Percentiles rank a stretch among this genome's conserved stretches.
Conservation (phyloP, 2,797 vertebrate species). For the Danio choprae region DNA sequence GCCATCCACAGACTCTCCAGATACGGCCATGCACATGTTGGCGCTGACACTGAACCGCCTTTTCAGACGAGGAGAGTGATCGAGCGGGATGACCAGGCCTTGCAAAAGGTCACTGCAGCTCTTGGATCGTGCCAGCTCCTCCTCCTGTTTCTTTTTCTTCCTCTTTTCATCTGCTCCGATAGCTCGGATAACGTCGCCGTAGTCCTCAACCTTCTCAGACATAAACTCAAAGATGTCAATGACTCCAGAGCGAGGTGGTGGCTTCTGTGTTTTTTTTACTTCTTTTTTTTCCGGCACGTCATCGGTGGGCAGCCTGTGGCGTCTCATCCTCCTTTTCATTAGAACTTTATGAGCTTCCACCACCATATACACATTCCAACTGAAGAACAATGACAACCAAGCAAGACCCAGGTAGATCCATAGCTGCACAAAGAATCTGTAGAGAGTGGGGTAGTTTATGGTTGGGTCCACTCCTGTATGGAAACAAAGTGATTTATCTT, state of each 20-base stretch:
- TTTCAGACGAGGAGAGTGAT: slow-evolving; percentile 73
- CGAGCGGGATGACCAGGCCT: slow-evolving; percentile 73
- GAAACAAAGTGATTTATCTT: not conserved
- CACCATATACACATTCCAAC: slow-evolving; percentile 99
- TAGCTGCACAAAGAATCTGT: slow-evolving; percentile 89
- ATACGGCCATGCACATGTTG: slow-evolving; percentile 69
- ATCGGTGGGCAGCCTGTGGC: slow-evolving; percentile 77
- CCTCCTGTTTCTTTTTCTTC: slow-evolving; percentile 50
- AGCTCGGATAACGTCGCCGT: slow-evolving; percentile 91
- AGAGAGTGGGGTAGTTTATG: slow-evolving; percentile 84
- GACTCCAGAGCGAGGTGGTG: slow-evolving; percentile 64
- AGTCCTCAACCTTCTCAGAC: slow-evolving; percentile 89
- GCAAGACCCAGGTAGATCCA: slow-evolving; percentile 98
- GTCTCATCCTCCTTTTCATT: slow-evolving; percentile 88
- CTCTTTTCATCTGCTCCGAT: slow-evolving; percentile 79
- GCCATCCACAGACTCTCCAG: slow-evolving; percentile 67
- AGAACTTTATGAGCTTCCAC: slow-evolving; percentile 94
- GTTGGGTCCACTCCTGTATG: slow-evolving; percentile 88
- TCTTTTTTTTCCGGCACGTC: slow-evolving; percentile 68
- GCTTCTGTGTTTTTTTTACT: slow-evolving; percentile 55
- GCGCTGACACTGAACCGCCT: slow-evolving; percentile 77
- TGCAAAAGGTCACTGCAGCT: slow-evolving; percentile 74
- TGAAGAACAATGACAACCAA: slow-evolving; percentile 98
- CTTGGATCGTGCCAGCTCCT: slow-evolving; percentile 72
- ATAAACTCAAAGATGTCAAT: slow-evolving; percentile 93